Evolutionary conservation across 2,888 invertebrate genomes (phyloP).

Genomic region (Ormyrus thymus): DNA sequence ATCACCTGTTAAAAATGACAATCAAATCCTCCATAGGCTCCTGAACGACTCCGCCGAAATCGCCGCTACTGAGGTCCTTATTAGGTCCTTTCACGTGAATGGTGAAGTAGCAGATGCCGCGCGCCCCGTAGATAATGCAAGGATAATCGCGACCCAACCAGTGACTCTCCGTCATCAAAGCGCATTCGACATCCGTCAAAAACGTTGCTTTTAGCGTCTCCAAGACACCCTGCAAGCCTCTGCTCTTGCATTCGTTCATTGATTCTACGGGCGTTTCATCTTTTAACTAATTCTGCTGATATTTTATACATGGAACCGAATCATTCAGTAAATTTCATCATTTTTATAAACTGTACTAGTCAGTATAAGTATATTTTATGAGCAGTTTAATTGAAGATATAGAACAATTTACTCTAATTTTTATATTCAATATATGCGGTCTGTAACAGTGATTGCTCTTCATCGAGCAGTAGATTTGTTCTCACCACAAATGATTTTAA

Average conservation of each 20-base stretch:
- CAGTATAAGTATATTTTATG: too few species aligned
- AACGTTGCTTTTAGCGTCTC: slow-evolving; percentile 71
- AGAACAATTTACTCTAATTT: too few species aligned
- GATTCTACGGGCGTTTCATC: slow-evolving; percentile 63
- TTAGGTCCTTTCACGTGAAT: slow-evolving; percentile 57
- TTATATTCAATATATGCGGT: too few species aligned
- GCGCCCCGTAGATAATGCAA: slow-evolving; percentile 74
- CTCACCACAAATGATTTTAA: slow-evolving; percentile 72
- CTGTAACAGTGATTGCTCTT: too few species aligned
- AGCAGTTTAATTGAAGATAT: too few species aligned
- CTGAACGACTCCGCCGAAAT: slow-evolving; percentile 63
- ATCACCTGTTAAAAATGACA: slow-evolving; percentile 65
- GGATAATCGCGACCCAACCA: slow-evolving; percentile 75
- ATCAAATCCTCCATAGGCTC: slow-evolving; percentile 73
- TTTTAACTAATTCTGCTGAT: too few species aligned
- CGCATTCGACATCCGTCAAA: slow-evolving; percentile 70
- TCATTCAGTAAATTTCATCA: too few species aligned
- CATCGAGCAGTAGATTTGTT: too few species aligned
- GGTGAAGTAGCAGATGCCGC: slow-evolving; percentile 68
- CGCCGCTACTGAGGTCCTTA: slow-evolving; percentile 60
- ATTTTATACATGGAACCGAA: too few species aligned
- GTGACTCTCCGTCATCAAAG: slow-evolving; percentile 73
- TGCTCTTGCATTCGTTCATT: slow-evolving; percentile 72
- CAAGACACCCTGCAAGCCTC: slow-evolving; percentile 64
- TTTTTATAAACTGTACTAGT: too few species aligned